A percentile compares a stretch with the other conserved stretches of the same genome.
These are phyloP conservation scores for Zaprionus ornatus DNA, from an alignment of 1,140 invertebrate species.

Conservation along the genomic window DNA sequence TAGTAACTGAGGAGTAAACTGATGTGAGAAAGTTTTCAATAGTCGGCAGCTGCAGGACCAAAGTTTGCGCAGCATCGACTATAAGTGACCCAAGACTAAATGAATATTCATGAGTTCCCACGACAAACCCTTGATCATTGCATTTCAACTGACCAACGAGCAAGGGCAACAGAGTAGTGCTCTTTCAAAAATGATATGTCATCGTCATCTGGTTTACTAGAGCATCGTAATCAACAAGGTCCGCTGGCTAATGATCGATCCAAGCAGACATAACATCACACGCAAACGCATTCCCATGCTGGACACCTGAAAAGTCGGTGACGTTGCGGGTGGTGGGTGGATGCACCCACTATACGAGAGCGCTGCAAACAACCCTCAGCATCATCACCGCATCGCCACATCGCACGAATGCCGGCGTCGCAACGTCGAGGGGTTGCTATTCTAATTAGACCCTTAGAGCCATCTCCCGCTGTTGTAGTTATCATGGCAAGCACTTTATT, in stretches of 20 bases:
- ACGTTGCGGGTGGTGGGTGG: constrained; percentile 35
- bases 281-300: constrained; percentile 81
- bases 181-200: constrained; percentile 69
- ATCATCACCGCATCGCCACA: constrained; percentile 26
- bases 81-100: neutral
- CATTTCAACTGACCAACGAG: constrained; percentile 34
- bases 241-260: constrained; percentile 55
- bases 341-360: constrained; percentile 10
- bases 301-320: constrained; percentile 56
- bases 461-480: constrained; percentile 41
- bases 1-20: neutral
- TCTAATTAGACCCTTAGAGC: constrained; percentile 64
- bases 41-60: neutral
- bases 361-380: constrained; percentile 27
- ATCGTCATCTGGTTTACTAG: constrained; percentile 83
- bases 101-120: constrained; percentile 73
- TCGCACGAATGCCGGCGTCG: constrained; percentile 5
- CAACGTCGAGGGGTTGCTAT: constrained; percentile 39
- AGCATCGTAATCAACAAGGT: constrained; percentile 58
- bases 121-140: constrained; percentile 32
- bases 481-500: constrained; percentile 82
- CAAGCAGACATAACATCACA: constrained; percentile 65
- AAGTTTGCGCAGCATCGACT: constrained; percentile 16
- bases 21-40: constrained; percentile 33
- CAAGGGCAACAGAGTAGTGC: constrained; percentile 26